Conservation (phyloP, 2,888 invertebrate genomes). For the Cheilosia scutellata region DNA sequence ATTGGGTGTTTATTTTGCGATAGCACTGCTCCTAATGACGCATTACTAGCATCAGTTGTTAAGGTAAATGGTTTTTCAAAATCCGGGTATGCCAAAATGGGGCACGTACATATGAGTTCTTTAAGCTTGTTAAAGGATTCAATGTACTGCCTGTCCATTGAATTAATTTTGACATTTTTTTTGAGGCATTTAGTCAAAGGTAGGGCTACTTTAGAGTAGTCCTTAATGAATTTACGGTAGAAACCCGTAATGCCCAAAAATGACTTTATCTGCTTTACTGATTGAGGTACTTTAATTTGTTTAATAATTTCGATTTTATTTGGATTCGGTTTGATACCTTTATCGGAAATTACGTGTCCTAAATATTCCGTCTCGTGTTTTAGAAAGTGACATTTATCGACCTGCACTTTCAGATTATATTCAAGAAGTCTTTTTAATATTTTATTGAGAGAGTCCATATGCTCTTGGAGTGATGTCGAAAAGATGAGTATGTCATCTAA, state of each 20-base stretch:
- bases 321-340: slow-evolving; percentile 59
- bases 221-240: neutral
- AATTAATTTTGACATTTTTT: slow-evolving; percentile 20
- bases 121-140: slow-evolving; percentile 49
- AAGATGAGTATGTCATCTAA: neutral
- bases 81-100: slow-evolving; percentile 53
- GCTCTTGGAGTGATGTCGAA: slow-evolving; percentile 15
- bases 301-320: slow-evolving; percentile 51
- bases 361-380: slow-evolving; percentile 24
- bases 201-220: neutral
- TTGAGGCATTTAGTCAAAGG: slow-evolving; percentile 45
- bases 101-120: slow-evolving; percentile 42
- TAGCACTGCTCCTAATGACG: slow-evolving; percentile 37
- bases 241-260: slow-evolving; percentile 6
- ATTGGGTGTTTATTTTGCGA: slow-evolving; percentile 47
- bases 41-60: slow-evolving; percentile 47
- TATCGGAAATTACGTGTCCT: slow-evolving; percentile 39
- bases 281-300: slow-evolving; percentile 14
- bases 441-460: slow-evolving; percentile 14
- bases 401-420: slow-evolving; percentile 12
- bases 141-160: neutral
- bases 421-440: slow-evolving; percentile 1
- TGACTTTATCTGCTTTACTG: slow-evolving; percentile 14
- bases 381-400: slow-evolving; percentile 14
- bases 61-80: slow-evolving; percentile 41